Conservation (phyloP, 2,888 invertebrate species). For the Lucinisca nassula region DNA sequence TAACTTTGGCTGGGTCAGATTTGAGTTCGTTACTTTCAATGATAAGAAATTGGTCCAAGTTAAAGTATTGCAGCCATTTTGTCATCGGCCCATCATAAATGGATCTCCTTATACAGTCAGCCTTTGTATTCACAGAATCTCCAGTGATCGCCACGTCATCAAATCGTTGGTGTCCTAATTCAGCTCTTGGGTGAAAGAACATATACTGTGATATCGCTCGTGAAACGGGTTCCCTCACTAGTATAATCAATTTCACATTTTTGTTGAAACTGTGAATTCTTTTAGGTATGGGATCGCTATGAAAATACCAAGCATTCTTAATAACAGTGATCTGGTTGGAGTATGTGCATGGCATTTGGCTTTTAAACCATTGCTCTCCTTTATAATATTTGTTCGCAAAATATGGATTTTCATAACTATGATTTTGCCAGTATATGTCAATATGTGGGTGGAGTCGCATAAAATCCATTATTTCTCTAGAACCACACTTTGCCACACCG, state of each 20-base stretch:
- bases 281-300: slow-evolving; percentile 97
- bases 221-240: slow-evolving; percentile 98
- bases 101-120: slow-evolving; percentile 54
- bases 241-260: slow-evolving; percentile 95
- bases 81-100: slow-evolving; percentile 92
- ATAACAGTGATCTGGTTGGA: slow-evolving; percentile 97
- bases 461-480: slow-evolving; percentile 87
- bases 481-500: slow-evolving; percentile 88
- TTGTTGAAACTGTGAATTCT: slow-evolving; percentile 97
- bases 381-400: slow-evolving; percentile 96
- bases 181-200: not conserved
- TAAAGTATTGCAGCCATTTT: slow-evolving; percentile 97
- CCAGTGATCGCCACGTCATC: not conserved
- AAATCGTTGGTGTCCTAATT: not conserved
- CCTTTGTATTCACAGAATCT: not conserved
- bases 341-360: slow-evolving; percentile 95
- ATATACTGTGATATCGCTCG: slow-evolving; percentile 93
- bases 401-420: slow-evolving; percentile 96
- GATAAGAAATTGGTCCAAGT: slow-evolving; percentile 95
- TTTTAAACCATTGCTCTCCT: slow-evolving; percentile 96
- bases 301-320: slow-evolving; percentile 99
- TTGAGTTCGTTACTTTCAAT: slow-evolving; percentile 91
- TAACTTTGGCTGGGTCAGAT: slow-evolving; percentile 74
- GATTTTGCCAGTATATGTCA: slow-evolving; percentile 92
- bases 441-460: slow-evolving; percentile 90